phyloP scores from a whole-genome alignment of 2,113 vertebrate genomes.

The Macquaria australasica region DNA sequence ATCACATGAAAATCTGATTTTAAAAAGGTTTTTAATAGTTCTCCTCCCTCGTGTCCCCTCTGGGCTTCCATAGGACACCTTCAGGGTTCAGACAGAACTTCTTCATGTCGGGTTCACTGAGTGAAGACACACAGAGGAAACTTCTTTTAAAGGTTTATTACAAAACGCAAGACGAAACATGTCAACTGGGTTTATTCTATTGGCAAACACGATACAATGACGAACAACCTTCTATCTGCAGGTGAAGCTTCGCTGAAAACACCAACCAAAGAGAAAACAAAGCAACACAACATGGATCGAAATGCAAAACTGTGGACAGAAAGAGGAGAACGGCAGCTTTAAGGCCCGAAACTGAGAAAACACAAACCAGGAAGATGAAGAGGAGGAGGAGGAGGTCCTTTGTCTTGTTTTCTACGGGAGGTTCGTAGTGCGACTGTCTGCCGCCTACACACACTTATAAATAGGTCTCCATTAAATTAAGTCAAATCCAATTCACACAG shows the following conservation, averaged over 20 bases:
- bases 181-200: constrained; percentile 80
- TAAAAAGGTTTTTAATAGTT: too few species aligned
- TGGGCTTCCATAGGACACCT: not conserved
- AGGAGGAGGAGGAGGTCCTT: not conserved
- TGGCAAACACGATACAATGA: constrained; percentile 83
- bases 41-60: too few species aligned
- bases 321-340: constrained; percentile 18
- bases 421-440: not conserved
- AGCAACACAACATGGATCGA: constrained; percentile 64
- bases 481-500: constrained; percentile 60
- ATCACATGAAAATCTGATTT: too few species aligned
- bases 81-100: not conserved
- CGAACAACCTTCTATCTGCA: constrained; percentile 71
- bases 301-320: constrained; percentile 26
- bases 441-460: constrained; percentile 60
- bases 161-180: constrained; percentile 83
- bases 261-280: constrained; percentile 55
- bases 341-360: constrained; percentile 20
- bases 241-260: constrained; percentile 40
- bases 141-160: constrained; percentile 82
- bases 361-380: constrained; percentile 3
- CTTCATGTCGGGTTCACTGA: not conserved
- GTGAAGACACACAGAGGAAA: constrained; percentile 6
- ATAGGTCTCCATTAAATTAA: constrained; percentile 65
- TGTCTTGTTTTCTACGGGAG: not conserved